Base-by-base conservation (phyloP, 2,797 vertebrate genomes). In the Sarcophilus harrisii region DNA sequence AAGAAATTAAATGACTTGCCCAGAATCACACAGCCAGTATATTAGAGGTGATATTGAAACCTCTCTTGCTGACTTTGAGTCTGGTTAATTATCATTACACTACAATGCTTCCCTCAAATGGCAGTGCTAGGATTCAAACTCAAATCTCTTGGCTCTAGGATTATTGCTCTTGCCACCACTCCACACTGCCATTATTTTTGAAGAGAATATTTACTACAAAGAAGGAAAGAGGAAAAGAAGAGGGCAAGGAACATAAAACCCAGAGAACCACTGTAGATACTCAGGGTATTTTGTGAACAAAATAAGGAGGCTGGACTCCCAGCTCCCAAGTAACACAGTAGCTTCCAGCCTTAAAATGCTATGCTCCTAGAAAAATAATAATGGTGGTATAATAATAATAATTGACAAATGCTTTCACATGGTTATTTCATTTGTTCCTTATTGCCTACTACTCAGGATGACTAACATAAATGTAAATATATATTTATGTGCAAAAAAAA, bases 71-170 rank as follows among this genome's bases (percentile, higher is more conserved):
- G 30, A 32, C 60, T 62, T 62, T 62, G 60, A 32, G 60, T 30
- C 29, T 32, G 29, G 60, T 32, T 62, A 14, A 62, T 62, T 62
- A 62, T 32, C 30, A 62, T 62, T 62, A 32, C 14, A 32, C 12
- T 12, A 62, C 29, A 62, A 62, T 62, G 60, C 28, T 60, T 60
- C 29, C 59, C 59, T 60, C 0, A 5, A 58, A 60, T 45, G 28
- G 2, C 0, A 49, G 27, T 14, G 52, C 38, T 59, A 89, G 57
- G 11, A 38, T 0, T 21, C 89, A n/a, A 0, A 0, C 91, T n/a
- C 0, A 0, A 59, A 32, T 30, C 60, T 12, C 10, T 27, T 32
- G 30, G 30, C 30, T 62, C 60, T 29, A 62, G 32, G 60, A 27
- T 90, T 49, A 38, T 27, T 89, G 11, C 59, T 60, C 29, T 62